Base-by-base conservation (phyloP, 2,113 vertebrate genomes). In the Myotis yumanensis region DNA sequence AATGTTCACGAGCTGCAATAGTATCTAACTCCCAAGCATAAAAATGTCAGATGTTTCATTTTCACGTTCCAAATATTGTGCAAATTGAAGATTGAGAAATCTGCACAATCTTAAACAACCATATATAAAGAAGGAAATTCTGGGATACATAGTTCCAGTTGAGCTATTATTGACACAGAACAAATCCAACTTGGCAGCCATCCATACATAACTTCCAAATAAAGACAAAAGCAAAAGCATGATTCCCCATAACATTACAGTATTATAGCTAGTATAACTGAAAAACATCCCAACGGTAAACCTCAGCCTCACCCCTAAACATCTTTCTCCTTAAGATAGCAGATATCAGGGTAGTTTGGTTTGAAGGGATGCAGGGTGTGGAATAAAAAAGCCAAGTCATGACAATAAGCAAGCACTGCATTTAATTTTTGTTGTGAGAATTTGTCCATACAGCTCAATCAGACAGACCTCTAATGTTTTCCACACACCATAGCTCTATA, bases 301-400 rank as follows among this genome's bases (percentile, higher is more conserved):
- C 48, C 14, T 62, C 2, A 1, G 7, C 3, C 18, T 93, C 9
- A 68, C 3, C 4, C 3, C 11, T 62, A 62, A 93, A 6, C 35
- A 81, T 54, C 7, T 59, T 72, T 71, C 16, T 66, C 43, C 28
- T 59, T 76, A 64, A 59, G 72, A 3, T 51, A 28, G 14, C 15
- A 87, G 22, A 68, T 3, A 4, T 17, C 25, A 57, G 9, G 40
- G 11, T 15, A 71, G 20, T 40, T n/a, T 46, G 14, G n/a, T 16
- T 64, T 10, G 40, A 82, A 66, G 9, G 12, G 7, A 43, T 43
- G 1, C 1, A 1, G 15, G 5, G 2, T 71, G 0, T 25, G 0
- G 5, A 83, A 9, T 5, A 28, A 69, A 62, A 48, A 1, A 35
- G 11, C 17, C 28, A 43, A 9, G 30, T 23, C 11, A 12, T 43